Evolutionary conservation across 2,888 invertebrate species (phyloP).

Genomic region (Heliconius sara): DNA sequence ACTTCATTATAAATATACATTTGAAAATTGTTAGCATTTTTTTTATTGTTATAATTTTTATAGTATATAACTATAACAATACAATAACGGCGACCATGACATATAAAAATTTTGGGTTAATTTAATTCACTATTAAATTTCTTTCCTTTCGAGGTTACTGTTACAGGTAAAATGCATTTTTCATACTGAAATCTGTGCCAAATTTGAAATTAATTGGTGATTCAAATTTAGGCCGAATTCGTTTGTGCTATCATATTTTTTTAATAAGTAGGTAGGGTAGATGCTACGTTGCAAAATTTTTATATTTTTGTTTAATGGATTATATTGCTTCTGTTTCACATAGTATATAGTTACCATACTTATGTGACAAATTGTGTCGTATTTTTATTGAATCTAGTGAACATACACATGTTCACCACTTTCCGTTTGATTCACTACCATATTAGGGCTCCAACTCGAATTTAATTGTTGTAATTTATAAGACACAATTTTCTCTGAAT

Average conservation of each 20-base stretch:
- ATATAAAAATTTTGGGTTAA: background rate
- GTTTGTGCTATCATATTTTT: background rate
- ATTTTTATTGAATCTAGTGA: no score
- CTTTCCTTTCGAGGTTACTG: background rate
- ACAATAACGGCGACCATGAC: background rate
- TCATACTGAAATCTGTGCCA: constrained; percentile 7
- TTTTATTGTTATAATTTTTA: background rate
- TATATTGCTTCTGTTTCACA: background rate
- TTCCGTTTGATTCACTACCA: no score
- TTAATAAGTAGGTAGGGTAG: background rate
- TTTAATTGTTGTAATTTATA: no score
- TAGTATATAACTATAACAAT: background rate
- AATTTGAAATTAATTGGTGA: constrained; percentile 8
- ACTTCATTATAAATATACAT: no score
- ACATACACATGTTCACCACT: no score
- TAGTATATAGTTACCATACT: no score
- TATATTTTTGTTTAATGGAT: no score
- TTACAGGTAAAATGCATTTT: constrained; percentile 9
- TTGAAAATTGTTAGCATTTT: background rate
- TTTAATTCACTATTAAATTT: background rate
- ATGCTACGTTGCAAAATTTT: background rate
- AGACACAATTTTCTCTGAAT: no score
- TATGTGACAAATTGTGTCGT: no score
- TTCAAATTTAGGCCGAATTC: background rate
- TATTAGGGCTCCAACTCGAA: no score